Evolutionary conservation across 2,113 vertebrate species (phyloP), one percentile per base, ranked within the genome.

Genomic region (Gallinago media): DNA sequence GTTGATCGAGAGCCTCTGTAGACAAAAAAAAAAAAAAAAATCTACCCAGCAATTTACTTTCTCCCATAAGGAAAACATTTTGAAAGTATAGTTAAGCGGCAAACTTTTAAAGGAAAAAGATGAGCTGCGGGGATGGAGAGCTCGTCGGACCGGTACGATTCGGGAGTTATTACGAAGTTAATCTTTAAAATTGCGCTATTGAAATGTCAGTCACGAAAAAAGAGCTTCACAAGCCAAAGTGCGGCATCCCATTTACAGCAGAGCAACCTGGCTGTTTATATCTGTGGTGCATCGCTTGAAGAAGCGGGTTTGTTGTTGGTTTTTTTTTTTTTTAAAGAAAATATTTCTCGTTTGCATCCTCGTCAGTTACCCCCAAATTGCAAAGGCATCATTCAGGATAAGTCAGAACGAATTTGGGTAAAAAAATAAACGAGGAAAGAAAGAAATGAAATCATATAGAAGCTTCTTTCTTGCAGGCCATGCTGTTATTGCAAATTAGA

Each of bases 401-500:
- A 97, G 97, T 95, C 97, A 87, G 72, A 84, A 94, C 61, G 79
- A 94, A 97, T 97, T 96, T 97, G 88, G 85, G 81, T 81, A 63
- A 93, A 96, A 42, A 94, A 80, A 44, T 32, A 73, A 92, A 93
- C 1, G 27, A 70, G 26, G 17, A 38, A 93, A 88, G 73, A 89
- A 83, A 94, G 31, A 82, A 81, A 76, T 63, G 78, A 97, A 97
- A 96, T 77, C 76, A 88, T 87, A 86, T 0, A 84, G 84, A 52
- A 76, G 83, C 79, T 95, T 92, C 65, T 95, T 92, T 88, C 88
- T 96, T 85, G 46, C 92, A 93, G 96, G 94, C 96, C 92, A 83
- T 68, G 84, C 94, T 96, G 97, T 96, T 98, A 96, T 78, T 97
- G 97, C 96, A 98, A 98, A 98, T 98, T 97, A 98, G 98, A 98